Base-by-base conservation (phyloP, 2,797 vertebrate genomes). In the Acanthiza pusilla region DNA sequence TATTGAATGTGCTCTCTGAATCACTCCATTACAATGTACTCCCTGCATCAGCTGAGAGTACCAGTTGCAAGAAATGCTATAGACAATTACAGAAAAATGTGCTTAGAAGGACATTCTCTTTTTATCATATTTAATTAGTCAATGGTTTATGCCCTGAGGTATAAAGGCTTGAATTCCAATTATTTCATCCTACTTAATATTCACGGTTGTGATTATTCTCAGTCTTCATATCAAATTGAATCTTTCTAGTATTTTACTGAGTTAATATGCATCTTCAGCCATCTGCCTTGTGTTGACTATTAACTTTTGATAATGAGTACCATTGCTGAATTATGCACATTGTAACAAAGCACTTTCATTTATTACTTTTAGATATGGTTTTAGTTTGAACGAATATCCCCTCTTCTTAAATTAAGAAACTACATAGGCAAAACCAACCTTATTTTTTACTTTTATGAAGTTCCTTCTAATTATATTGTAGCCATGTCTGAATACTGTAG, bases 141-240 rank as follows among this genome's bases (percentile, higher is more conserved):
- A 90, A 58, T 27, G 5, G 47, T 66, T 94, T 86, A 55, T 84
- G 58, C 55, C 85, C 48, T 83, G 43, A 93, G 66, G 58, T 43
- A 84, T 55, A 55, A 86, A 86, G 30, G 26, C 23, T 85, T 88
- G 66, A 81, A 60, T 91, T 66, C 40, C 38, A 72, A 70, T 82
- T 93, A 81, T 89, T 92, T 93, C 75, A 38, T 84, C 14, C 40
- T 78, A 36, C 65, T 91, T 93, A 91, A 75, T 93, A 84, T 89
- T 91, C 75, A 82, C 3, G 2, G 36, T 58, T 82, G 25, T 79
- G 48, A 85, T 84, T 94, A 78, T 91, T 79, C 71, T 90, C 48
- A 47, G 2, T 73, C 55, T 93, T 91, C 55, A 34, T n/a, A 85
- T 76, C 32, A 73, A 75, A 88, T 76, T 7, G 10, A 91, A 82